These are phyloP conservation scores for Gobiocypris rarus DNA, from an alignment of 2,113 vertebrate genomes.

Conservation along the genomic window DNA sequence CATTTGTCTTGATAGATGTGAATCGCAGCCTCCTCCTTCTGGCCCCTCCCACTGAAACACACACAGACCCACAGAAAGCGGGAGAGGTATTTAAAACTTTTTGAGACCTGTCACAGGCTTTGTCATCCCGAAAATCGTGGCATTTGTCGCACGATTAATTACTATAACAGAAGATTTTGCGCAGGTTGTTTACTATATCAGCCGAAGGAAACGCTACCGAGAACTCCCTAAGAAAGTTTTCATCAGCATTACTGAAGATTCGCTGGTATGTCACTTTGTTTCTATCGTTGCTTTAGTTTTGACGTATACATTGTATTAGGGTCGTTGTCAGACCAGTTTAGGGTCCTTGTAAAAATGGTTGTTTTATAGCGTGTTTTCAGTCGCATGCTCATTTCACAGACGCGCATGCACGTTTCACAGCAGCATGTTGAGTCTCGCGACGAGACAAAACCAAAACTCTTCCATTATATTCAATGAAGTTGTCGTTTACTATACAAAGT, in stretches of 20 bases:
- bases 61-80: constrained; percentile 44
- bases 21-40: constrained; percentile 53
- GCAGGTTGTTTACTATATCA: constrained; percentile 27
- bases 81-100: constrained; percentile 62
- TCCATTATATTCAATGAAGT: background rate
- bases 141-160: constrained; percentile 1
- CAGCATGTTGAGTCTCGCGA: constrained; percentile 8
- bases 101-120: constrained; percentile 43
- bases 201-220: constrained; percentile 40
- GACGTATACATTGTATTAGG: background rate
- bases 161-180: background rate
- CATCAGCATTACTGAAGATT: constrained; percentile 29
- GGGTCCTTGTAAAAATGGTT: background rate
- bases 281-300: background rate
- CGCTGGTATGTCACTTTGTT: constrained; percentile 3
- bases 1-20: constrained; percentile 12
- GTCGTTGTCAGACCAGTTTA: background rate
- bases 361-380: constrained; percentile 7
- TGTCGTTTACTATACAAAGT: background rate
- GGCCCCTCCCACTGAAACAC: constrained; percentile 66
- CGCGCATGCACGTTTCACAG: constrained; percentile 31
- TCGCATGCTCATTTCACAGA: background rate
- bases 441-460: background rate
- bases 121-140: constrained; percentile 42
- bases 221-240: constrained; percentile 13